Base-by-base conservation (phyloP, 2,888 invertebrate species). In the Heteromyza rotundicornis region DNA sequence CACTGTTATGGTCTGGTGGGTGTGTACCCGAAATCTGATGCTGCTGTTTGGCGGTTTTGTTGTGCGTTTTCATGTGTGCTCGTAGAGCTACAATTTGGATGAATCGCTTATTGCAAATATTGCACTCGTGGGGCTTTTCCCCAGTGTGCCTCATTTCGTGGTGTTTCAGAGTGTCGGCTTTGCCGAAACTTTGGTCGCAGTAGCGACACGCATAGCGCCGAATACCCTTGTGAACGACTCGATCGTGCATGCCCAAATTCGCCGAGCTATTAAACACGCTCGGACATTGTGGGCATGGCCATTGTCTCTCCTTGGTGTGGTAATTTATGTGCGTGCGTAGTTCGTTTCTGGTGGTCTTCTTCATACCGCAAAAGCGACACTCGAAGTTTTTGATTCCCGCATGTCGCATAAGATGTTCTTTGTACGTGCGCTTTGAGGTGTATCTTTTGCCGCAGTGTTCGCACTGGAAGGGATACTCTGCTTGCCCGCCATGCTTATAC, bases 391-490 rank as follows among this genome's bases (percentile, higher is more conserved):
- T 72, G 2, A 68, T 69, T 2, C 73, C 72, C 1, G 77, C 75
- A 40, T 72, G 77, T 0, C 80, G 70, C 60, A 71, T 58, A 5
- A 69, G 40, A 55, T 81, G 80, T 60, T 79, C 47, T 16, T 64
- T 64, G 44, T 65, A 70, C 1, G 68, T 66, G 2, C 70, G 64
- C 23, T 66, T 67, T 1, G 68, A 69, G 0, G 65, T 64, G 59
- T 71, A 80, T 0, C 73, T 66, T 3, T 80, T 80, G 3, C 74
- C 77, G 36, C 80, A 80, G 44, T 72, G 67, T 0, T 77, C 77
- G 44, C 80, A 80, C 17, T 68, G 68, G 55, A 64, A 71, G 12
- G 74, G 74, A 62, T 67, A 71, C 8, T 69, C 66, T 49, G 73
- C 74, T 0, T 64, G 63, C 1, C 65, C 59, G 2, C 64, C 64